Evolutionary conservation across 92 coral and sea anemone species (phyloP).

Genomic region (Heliopora coerulea): DNA sequence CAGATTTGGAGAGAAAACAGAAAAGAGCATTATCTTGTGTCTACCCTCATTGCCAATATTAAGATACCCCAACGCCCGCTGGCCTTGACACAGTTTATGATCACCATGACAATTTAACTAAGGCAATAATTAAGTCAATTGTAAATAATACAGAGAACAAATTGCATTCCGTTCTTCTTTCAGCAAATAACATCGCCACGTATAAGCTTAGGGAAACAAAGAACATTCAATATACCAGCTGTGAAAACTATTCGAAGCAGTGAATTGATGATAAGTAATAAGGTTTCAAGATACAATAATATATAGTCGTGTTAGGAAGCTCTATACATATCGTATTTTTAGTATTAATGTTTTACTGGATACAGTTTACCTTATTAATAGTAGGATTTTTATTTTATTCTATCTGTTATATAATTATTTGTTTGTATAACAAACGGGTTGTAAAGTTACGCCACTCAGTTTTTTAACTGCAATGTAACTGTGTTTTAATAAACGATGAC

Average conservation of each 20-base stretch:
- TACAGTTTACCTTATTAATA: neutral
- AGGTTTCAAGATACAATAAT: neutral
- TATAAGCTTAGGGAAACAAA: constrained; percentile 40
- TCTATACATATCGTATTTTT: neutral
- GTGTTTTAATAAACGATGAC: neutral
- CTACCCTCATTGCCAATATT: constrained; percentile 27
- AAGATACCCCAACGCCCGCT: constrained; percentile 28
- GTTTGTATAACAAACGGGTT: no score
- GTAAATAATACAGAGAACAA: neutral
- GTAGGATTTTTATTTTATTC: no score
- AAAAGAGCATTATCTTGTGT: constrained; percentile 50
- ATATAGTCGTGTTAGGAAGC: neutral
- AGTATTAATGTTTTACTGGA: neutral
- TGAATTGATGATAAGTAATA: neutral
- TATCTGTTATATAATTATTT: no score
- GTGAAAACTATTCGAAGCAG: constrained; percentile 39
- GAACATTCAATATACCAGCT: constrained; percentile 29
- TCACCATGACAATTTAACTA: constrained; percentile 43
- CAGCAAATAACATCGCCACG: neutral
- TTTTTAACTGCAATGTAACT: constrained; percentile 9
- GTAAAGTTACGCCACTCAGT: neutral
- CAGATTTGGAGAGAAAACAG: constrained; percentile 46
- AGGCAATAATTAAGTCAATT: constrained; percentile 32
- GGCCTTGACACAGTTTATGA: constrained; percentile 36
- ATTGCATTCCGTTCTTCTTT: constrained; percentile 1